Evolutionary conservation across 2,888 invertebrate genomes (phyloP).

Genomic region (Congeria kusceri): DNA sequence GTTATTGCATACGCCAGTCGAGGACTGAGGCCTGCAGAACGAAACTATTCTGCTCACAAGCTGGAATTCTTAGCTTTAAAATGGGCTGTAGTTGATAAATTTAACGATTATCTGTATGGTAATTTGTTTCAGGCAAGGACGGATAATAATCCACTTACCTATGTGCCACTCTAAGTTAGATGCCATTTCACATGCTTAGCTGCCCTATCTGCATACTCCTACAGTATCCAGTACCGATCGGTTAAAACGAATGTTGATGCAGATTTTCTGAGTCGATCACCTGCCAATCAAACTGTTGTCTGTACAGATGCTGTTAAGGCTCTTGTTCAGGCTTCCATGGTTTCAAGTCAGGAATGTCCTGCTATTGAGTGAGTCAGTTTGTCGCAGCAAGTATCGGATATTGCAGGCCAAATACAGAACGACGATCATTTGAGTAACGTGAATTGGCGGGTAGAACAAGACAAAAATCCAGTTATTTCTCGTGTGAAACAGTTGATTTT

Average conservation of each 20-base stretch:
- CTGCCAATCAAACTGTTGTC: background rate
- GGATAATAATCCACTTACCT: background rate
- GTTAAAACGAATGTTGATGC: conserved; percentile 12
- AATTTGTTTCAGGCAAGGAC: background rate
- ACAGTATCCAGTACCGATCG: background rate
- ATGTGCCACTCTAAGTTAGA: conserved; percentile 1
- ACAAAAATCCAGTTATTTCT: background rate
- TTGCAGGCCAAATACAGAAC: background rate
- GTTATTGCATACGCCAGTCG: no score
- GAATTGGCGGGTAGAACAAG: background rate
- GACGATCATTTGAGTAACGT: background rate
- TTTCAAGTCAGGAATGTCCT: background rate
- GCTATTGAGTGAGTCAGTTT: background rate
- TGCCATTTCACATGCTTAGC: conserved; percentile 10
- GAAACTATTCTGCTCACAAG: no score
- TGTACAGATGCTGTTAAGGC: conserved; percentile 5
- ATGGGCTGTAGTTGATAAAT: no score
- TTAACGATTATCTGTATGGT: no score
- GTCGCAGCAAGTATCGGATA: background rate
- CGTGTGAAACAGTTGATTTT: background rate
- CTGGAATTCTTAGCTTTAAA: no score
- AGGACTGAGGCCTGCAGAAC: no score
- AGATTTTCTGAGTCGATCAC: conserved; percentile 1
- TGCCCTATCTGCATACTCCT: background rate
- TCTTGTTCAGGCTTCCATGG: background rate